Base-by-base conservation (phyloP, 1,140 invertebrate species). In the Drosophila orena region DNA sequence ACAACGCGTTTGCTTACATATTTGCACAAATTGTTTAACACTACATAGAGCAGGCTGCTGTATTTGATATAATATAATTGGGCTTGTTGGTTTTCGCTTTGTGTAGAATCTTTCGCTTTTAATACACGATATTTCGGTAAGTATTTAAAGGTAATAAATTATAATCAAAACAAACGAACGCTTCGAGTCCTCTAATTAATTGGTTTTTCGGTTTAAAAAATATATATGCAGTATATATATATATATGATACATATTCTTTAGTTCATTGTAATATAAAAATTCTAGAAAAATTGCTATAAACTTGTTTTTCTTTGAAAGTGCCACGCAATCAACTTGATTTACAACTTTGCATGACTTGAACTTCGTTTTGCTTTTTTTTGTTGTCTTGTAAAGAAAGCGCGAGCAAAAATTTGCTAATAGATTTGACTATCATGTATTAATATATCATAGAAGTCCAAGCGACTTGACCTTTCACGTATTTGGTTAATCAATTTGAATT, bases 211-310 rank as follows among this genome's bases (percentile, higher is more conserved):
- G 89, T 83, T 71, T 69, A 80, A 85, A 81, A 81, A 79, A 83
- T 76, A 59, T 79, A 69, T 81, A 76, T 81, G 43, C 55, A 75
- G 50, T 75, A 76, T 73, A 76, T 14, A 35, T 35, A 12, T 56
- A 55, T 77, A 61, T 78, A 58, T 54, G 60, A 73, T 74, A 78
- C 76, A 81, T 68, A 72, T 70, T 64, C 55, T 46, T 64, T 75
- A 83, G 72, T 75, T 85, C 68, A 81, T 75, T 65, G 47, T 85
- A 90, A 86, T 90, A 90, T 86, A 90, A 90, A 90, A 90, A 90
- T 90, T 90, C 86, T 90, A 90, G 86, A 90, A 90, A 80, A 90
- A 90, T 86, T 85, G 75, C 86, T 90, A 90, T 90, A 85, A 81
- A 90, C 78, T 77, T 79, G 53, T 65, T 60, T 59, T 50, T 61